These are phyloP conservation scores for Nibea albiflora DNA, from an alignment of 2,113 vertebrate species.

Conservation along the genomic window DNA sequence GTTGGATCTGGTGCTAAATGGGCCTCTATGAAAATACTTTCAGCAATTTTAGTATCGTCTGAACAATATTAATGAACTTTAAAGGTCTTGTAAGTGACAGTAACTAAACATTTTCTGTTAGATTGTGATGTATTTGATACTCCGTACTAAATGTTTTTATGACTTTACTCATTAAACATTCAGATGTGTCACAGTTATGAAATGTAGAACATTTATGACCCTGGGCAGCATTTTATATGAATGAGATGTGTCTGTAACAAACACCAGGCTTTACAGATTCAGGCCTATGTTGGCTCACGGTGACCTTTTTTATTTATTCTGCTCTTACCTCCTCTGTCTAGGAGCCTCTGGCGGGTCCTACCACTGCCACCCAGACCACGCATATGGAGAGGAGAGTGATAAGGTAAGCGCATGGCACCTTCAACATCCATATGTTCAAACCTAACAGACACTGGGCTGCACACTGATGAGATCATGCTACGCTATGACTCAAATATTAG, in stretches of 20 bases:
- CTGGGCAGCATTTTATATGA: neutral
- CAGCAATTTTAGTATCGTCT: neutral
- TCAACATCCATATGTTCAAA: neutral
- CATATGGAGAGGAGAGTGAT: conserved; percentile 81
- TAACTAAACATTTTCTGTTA: neutral
- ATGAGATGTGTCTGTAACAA: neutral
- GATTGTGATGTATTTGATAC: neutral
- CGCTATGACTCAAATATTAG: neutral
- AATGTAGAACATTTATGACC: neutral
- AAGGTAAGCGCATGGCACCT: conserved; percentile 76
- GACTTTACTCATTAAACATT: neutral
- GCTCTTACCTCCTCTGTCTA: conserved; percentile 52
- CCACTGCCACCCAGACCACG: conserved; percentile 82
- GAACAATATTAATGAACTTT: neutral
- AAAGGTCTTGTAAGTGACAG: neutral
- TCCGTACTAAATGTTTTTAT: neutral
- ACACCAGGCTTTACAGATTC: neutral
- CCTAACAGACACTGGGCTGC: neutral
- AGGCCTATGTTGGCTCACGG: neutral
- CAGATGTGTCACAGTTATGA: neutral
- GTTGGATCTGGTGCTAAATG: neutral
- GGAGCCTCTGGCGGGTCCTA: conserved; percentile 81
- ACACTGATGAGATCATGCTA: neutral
- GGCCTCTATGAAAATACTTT: neutral
- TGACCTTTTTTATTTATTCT: conserved; percentile 21